Evolutionary conservation across 2,888 invertebrate genomes (phyloP), one percentile per base, ranked within the genome.

Genomic region (Latrodectus elegans): DNA sequence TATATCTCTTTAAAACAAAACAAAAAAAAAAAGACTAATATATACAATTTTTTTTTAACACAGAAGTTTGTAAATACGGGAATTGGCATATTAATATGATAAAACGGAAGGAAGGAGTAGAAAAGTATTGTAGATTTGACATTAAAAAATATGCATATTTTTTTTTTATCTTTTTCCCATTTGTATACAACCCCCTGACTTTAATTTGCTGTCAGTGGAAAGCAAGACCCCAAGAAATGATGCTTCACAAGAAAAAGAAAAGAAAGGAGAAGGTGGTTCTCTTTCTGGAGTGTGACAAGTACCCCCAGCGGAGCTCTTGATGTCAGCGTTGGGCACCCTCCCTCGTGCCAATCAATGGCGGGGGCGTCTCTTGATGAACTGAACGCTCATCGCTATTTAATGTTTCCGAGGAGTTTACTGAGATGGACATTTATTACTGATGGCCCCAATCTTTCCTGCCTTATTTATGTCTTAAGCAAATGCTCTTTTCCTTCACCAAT

Each of bases 231-330:
- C 60, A 60, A 60, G n/a, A 60, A 60, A 10, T 60, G 60, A 60
- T 60, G 67, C 26, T 68, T 68, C 17, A 4, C 26, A 68, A 22
- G 67, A 12, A 68, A 17, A 68, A 26, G 10, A 26, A 68, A 68
- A 22, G 67, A 67, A 22, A 1, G 3, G 26, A 49, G 51, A 15
- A 53, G 55, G 15, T 22, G 38, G 65, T 17, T 78, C 26, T 78
- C 68, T 70, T 65, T 70, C 14, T 26, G 26, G 26, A 51, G 75
- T 76, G 85, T 87, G 86, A 87, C 81, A 87, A 81, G 86, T 77
- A 67, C 81, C 86, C 85, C 85, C 85, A 71, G 76, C 38, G 15
- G 85, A 17, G 80, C 17, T 53, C 53, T 49, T 71, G 79, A 79
- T 53, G 79, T 79, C 85, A 55, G 51, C n/a, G 53, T 14, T 64